Evolutionary conservation across 2,888 invertebrate species (phyloP), one percentile per base, ranked within the genome.

Genomic region (Microdon myrmicae): DNA sequence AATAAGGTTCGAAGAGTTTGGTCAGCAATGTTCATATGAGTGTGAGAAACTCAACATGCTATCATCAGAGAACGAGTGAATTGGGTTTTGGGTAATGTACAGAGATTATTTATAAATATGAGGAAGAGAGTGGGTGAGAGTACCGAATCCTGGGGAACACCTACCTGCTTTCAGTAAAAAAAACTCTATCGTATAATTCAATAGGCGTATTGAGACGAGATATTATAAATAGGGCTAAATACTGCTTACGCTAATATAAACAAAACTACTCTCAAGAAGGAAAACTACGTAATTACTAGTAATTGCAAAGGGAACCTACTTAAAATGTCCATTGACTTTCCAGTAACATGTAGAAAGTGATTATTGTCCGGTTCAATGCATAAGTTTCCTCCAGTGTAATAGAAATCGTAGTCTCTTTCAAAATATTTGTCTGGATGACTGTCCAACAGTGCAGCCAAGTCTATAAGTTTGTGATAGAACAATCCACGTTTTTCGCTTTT

Each of bases 371-470:
- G 43, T 32, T 73, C 22, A 1, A 68, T 28, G 44, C 68, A 68
- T 1, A 79, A 58, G 69, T 75, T 78, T 5, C 79, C 79, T 2
- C 76, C 76, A 0, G 77, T 76, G 47, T 74, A 79, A 29, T 77
- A 78, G 55, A 75, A 78, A 51, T 79, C 79, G 31, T 76, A 78
- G 29, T 73, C 73, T 3, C 72, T 71, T 7, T 69, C 64, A 37
- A 79, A 79, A 31, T 68, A 75, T 0, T 71, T 43, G 61, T 75
- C 75, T 1, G 73, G 71, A 49, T 73, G 44, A 9, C 34, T n/a
- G 38, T 71, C 67, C 4, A 69, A 14, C 1, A 70, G 47, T 28
- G 70, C 69, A 0, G 71, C 71, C 26, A 70, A 61, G 1, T 68
- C 67, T 14, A 68, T 53, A 0, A 73, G n/a, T 2, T 54, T 32